Conservation (phyloP, 2,797 vertebrate genomes). For the Brotula barbata region DNA sequence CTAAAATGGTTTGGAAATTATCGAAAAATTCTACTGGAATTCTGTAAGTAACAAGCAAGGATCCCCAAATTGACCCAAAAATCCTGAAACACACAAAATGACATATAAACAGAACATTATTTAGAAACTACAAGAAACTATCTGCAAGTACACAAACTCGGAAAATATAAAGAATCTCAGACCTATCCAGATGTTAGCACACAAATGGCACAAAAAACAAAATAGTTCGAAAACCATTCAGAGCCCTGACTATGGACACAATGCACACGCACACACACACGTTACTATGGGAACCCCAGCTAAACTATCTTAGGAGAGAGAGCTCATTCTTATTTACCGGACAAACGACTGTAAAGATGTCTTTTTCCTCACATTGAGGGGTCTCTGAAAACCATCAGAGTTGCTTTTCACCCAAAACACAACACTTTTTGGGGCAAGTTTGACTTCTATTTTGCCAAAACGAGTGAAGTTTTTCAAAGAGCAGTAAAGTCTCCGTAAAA, state of each 20-base stretch:
- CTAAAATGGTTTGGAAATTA: too few relatives aligned
- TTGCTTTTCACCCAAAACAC: slow-evolving; percentile 20
- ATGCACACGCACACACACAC: neutral
- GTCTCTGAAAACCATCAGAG: slow-evolving; percentile 1
- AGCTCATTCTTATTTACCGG: slow-evolving; percentile 25
- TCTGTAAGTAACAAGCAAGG: too few relatives aligned
- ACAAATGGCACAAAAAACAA: neutral
- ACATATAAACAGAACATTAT: neutral
- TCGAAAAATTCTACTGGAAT: too few relatives aligned
- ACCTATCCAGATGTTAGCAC: neutral
- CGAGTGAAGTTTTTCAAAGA: slow-evolving; percentile 4
- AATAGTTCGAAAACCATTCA: neutral
- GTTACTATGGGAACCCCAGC: slow-evolving; percentile 40
- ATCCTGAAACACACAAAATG: neutral
- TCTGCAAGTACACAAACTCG: neutral
- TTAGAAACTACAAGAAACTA: too few relatives aligned
- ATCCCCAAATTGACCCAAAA: neutral
- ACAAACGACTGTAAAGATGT: slow-evolving; percentile 47
- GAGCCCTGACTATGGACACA: neutral
- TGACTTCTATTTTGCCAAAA: neutral
- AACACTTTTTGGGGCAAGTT: neutral
- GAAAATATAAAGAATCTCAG: neutral
- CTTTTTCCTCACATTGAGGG: slow-evolving; percentile 27
- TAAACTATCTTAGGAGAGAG: slow-evolving; percentile 23
- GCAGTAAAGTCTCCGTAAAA: neutral